Evolutionary conservation across 2,797 vertebrate genomes (phyloP).

Genomic region (Orestias chungarensis): DNA sequence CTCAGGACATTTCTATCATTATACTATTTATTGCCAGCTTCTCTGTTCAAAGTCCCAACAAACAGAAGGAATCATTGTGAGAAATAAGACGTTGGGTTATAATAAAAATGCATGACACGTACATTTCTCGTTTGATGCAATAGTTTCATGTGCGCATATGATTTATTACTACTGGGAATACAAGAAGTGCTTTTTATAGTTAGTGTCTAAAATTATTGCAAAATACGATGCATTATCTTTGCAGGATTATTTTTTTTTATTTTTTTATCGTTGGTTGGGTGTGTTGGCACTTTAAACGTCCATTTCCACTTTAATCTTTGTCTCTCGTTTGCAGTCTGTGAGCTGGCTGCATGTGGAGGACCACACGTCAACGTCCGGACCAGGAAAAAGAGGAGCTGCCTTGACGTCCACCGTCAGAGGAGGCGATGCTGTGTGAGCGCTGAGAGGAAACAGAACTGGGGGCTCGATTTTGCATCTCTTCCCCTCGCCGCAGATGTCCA

Average conservation of each 20-base stretch:
- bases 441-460: background rate
- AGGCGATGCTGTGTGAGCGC: constrained; percentile 1
- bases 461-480: constrained; percentile 33
- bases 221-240: constrained; percentile 8
- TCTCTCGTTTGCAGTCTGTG: constrained; percentile 3
- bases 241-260: background rate
- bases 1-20: background rate
- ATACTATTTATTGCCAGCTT: background rate
- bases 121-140: background rate
- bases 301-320: constrained; percentile 39
- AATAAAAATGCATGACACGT: background rate
- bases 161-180: constrained; percentile 1
- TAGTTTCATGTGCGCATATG: constrained; percentile 6
- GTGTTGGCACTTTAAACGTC: constrained; percentile 11
- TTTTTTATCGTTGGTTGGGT: constrained; percentile 5
- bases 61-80: background rate
- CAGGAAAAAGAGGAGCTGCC: constrained; percentile 28
- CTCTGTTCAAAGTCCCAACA: background rate
- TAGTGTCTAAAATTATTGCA: constrained; percentile 4
- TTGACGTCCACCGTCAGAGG: constrained; percentile 36
- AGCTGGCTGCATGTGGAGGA: constrained; percentile 9
- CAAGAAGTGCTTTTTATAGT: constrained; percentile 18
- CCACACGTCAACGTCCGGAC: background rate
- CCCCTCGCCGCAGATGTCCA: background rate
- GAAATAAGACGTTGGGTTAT: constrained; percentile 5